phyloP scores from a whole-genome alignment of 2,113 vertebrate species.

The Alexandromys fortis region DNA sequence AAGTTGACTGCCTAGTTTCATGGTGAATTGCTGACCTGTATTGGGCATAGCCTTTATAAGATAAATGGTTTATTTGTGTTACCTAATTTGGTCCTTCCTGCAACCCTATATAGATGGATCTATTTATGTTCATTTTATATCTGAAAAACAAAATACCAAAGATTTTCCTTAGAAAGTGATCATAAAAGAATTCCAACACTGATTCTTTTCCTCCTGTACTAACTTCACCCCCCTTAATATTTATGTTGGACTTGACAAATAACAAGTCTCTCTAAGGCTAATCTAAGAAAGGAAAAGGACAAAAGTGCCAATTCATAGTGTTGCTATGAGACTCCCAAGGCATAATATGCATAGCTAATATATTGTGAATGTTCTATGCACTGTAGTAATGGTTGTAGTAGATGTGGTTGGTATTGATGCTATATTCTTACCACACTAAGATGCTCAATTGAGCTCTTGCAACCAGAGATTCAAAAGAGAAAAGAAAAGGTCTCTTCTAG shows the following conservation, averaged over 20 bases:
- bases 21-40: not conserved
- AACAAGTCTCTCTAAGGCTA: not conserved
- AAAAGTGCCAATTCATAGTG: not conserved
- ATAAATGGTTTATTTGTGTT: not conserved
- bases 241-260: not conserved
- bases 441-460: not conserved
- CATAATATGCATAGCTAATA: not conserved
- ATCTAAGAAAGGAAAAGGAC: not conserved
- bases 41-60: not conserved
- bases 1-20: not conserved
- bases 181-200: not conserved
- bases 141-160: not conserved
- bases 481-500: not conserved
- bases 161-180: not conserved
- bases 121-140: not conserved
- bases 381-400: not conserved
- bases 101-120: not conserved
- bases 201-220: not conserved
- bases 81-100: not conserved
- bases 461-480: not conserved
- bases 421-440: not conserved
- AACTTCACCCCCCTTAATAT: not conserved
- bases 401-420: not conserved
- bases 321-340: not conserved
- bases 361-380: not conserved